Evolutionary conservation across 2,113 vertebrate genomes (phyloP).

Genomic region (Rhagologus leucostigma): DNA sequence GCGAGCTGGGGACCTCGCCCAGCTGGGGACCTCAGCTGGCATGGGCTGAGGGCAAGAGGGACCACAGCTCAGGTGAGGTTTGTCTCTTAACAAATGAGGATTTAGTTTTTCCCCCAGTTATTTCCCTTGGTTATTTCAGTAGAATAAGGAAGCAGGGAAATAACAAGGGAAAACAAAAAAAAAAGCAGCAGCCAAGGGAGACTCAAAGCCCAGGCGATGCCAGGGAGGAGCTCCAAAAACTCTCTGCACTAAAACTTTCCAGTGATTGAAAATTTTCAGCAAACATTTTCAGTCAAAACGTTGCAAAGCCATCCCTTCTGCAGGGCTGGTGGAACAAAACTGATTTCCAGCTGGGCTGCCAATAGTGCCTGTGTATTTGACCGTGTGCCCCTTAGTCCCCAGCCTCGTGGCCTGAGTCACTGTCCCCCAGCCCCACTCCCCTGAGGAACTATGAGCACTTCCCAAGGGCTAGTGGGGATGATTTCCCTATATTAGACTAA

Average conservation of each 20-base stretch:
- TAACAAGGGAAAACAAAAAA: background rate
- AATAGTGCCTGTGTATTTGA: background rate
- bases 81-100: background rate
- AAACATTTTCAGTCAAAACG: background rate
- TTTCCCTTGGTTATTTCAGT: background rate
- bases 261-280: background rate
- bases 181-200: background rate
- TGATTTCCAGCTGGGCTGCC: background rate
- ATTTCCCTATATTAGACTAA: background rate
- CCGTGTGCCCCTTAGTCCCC: fast-evolving
- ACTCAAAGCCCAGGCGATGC: background rate
- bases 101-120: background rate
- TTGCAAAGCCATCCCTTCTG: background rate
- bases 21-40: background rate
- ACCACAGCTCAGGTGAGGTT: fast-evolving
- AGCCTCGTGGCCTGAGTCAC: background rate
- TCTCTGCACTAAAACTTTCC: constrained; percentile 34
- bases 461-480: fast-evolving
- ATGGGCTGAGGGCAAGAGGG: fast-evolving
- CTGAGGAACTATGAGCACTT: fast-evolving
- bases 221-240: constrained; percentile 12
- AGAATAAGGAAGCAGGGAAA: background rate
- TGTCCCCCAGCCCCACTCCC: background rate
- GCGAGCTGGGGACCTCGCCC: background rate
- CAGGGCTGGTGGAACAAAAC: background rate